Evolutionary conservation across 2,113 vertebrate species (phyloP).

Genomic region (Petaurus breviceps): DNA sequence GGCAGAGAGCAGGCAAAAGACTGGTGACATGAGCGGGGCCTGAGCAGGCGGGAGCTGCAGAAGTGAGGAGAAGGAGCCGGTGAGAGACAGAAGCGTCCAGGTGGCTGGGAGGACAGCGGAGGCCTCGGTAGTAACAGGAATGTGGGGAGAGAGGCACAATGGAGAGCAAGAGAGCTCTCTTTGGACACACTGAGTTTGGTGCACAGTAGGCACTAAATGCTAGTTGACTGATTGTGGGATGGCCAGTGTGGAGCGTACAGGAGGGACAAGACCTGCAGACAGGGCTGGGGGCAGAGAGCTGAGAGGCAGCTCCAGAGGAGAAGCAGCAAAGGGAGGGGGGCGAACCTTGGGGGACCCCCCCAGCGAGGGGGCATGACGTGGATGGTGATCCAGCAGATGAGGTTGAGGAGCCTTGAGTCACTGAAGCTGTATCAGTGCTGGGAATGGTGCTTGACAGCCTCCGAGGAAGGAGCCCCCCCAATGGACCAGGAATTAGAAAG

Average conservation of each 20-base stretch:
- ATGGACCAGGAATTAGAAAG: neutral
- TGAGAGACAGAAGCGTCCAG: too few species aligned
- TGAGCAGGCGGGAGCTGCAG: neutral
- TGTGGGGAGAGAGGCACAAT: too few species aligned
- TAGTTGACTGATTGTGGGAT: neutral
- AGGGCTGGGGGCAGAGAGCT: too few species aligned
- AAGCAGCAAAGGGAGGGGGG: too few species aligned
- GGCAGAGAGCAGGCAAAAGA: too few species aligned
- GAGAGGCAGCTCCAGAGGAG: neutral
- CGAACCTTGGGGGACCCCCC: too few species aligned
- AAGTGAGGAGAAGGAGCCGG: neutral
- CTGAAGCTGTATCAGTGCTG: neutral
- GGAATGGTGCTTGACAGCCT: too few species aligned
- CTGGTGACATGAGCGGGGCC: neutral
- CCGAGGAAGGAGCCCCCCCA: too few species aligned
- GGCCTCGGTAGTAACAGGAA: neutral
- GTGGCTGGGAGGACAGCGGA: neutral
- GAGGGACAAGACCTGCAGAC: rapidly evolving
- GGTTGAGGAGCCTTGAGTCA: neutral
- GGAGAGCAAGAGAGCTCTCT: neutral
- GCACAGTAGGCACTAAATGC: neutral
- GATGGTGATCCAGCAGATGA: too few species aligned
- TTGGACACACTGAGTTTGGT: neutral
- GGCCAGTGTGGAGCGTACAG: neutral
- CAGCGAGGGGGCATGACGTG: too few species aligned